These are phyloP conservation scores for zebrafish (Danio rerio) DNA, from an alignment of 2,113 vertebrate genomes.

Conservation along the genomic window DNA sequence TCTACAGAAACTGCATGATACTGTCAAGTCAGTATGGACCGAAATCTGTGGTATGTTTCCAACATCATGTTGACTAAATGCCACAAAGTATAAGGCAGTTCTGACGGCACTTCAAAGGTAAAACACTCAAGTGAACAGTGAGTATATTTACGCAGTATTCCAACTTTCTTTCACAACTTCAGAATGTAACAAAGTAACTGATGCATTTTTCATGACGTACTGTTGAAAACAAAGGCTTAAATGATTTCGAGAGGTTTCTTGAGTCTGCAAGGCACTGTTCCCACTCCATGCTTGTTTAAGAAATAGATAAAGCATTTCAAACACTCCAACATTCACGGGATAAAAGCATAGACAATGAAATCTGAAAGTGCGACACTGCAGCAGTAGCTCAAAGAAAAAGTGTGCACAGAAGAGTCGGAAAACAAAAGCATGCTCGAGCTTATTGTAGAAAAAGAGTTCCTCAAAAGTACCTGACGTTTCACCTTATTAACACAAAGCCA, in stretches of 20 bases:
- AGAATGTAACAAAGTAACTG: not conserved
- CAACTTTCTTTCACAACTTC: too few relatives aligned
- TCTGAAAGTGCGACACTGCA: conserved; percentile 7
- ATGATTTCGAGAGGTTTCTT: not conserved
- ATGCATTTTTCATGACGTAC: not conserved
- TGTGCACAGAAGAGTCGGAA: conserved; percentile 10
- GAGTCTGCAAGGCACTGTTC: not conserved
- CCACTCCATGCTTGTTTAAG: conserved; percentile 46
- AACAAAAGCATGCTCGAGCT: conserved; percentile 12
- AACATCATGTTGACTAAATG: too few relatives aligned
- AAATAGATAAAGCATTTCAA: conserved; percentile 83
- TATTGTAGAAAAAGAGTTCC: conserved; percentile 34
- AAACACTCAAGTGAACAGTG: too few relatives aligned
- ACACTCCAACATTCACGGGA: conserved; percentile 67
- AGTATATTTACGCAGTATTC: too few relatives aligned
- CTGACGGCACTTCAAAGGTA: too few relatives aligned
- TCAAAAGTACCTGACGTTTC: conserved; percentile 20
- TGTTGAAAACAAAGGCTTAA: not conserved
- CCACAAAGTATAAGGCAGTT: too few relatives aligned
- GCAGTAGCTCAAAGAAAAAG: conserved; percentile 9
- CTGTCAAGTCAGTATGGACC: too few relatives aligned
- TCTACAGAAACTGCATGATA: too few relatives aligned
- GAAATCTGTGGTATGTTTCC: too few relatives aligned
- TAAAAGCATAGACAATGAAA: conserved; percentile 42
- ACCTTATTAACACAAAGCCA: conserved; percentile 40